These are phyloP conservation scores for Callinectes sapidus DNA, from an alignment of 2,888 invertebrate genomes.

Conservation along the genomic window DNA sequence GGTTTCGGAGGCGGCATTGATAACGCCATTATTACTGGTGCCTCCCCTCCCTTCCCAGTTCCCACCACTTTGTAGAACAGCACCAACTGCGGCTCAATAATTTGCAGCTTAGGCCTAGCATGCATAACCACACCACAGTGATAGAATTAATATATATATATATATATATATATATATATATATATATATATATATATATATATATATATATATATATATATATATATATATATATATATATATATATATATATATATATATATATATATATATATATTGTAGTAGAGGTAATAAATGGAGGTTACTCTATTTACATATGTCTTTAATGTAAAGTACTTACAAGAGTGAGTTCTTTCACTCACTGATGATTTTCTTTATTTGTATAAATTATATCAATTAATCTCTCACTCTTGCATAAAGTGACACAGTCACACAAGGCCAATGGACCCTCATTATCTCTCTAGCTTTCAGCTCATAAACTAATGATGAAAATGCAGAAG, in stretches of 20 bases:
- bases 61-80: neutral
- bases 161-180: no score
- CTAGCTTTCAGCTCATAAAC: neutral
- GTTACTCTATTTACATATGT: neutral
- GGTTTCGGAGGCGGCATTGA: no score
- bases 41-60: neutral
- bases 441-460: neutral
- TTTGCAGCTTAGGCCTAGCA: no score
- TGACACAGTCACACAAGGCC: neutral
- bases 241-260: no score
- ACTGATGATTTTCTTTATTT: neutral
- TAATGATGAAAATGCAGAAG: neutral
- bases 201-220: no score
- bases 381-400: neutral
- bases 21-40: no score
- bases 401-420: neutral
- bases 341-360: neutral
- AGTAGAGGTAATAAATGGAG: neutral
- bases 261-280: no score
- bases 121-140: no score
- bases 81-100: neutral
- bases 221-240: no score
- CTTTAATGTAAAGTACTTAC: slow-evolving; percentile 10
- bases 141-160: no score
- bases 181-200: no score